Base-by-base conservation (phyloP, 2,888 invertebrate genomes). In the Andricus curvator region DNA sequence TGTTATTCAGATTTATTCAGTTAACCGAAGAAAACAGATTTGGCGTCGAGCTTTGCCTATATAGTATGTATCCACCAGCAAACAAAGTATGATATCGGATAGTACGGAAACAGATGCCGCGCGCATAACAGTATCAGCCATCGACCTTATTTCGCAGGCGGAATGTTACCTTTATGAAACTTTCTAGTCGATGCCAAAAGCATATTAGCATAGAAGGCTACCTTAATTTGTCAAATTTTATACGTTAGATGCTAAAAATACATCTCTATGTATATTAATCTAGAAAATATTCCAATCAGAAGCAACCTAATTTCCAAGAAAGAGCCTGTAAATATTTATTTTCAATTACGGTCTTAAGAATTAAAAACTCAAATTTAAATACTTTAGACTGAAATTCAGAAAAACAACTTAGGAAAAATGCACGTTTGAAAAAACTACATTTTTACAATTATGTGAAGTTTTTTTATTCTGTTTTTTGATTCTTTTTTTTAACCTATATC, bases 1-100 rank as follows among this genome's bases (percentile, higher is more conserved):
- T 81, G 81, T 84, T 81, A 84, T 84, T 81, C 81, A 84, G 81
- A 84, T 83, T 80, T 82, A 84, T 84, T 81, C 67, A 82, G 82
- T 83, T 84, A 83, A 80, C 82, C 80, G 76, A 74, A 78, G 84
- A 81, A 81, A 83, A 81, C 82, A 84, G 84, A 84, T 84, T 84
- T 84, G 78, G 81, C 82, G 79, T 77, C 80, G 82, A 80, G 82
- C 82, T 79, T 84, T 82, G 78, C 82, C 81, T 82, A 80, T 78
- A 66, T n/a, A 48, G 48, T 48, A 48, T 74, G 81, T 77, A 81
- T 81, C 76, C 81, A 44, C 44, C 65, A 65, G 29, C 78, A 81
- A 82, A 78, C 82, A 80, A 77, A 81, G 81, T 82, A 67, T 60
- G 80, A 81, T 81, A 84, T 79, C 78, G 51, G 78, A 78, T 78